Evolutionary conservation across 1,140 invertebrate genomes (phyloP), one percentile per base, ranked within the genome.

Genomic region (Zaprionus davidi): DNA sequence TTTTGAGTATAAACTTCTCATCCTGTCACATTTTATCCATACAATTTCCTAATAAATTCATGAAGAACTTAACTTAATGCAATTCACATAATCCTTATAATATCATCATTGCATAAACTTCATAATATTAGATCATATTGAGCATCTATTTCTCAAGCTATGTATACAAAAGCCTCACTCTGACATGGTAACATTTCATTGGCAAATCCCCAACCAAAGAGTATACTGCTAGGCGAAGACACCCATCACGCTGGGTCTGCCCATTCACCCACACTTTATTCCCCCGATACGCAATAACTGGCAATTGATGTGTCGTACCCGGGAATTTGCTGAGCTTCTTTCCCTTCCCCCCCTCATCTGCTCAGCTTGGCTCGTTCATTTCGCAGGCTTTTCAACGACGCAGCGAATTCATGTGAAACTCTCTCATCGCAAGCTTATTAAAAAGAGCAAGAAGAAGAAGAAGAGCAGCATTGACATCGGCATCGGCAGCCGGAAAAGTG

Each of bases 341-440:
- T 49, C 17, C 17, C 17, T 3, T 6, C 6, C 3, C 0, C 15
- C 3, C 3, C 2, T 46, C 41, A 17, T 44, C 41, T n/a, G 13
- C 15, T 44, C n/a, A 9, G 41, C 41, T 46, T 46, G 41, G 20
- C 20, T 51, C 20, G 46, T 24, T 24, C 20, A 51, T 9, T 76
- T 75, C 49, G 55, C 56, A 64, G 62, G 38, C 49, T 60, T 56
- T 74, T 76, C 51, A 68, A 60, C 69, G 64, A 68, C 64, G 64
- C 67, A 46, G 53, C 73, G 58, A 71, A 57, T 67, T 71, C 78
- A 63, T 65, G 44, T 34, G 34, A 69, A 70, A 83, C 55, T 76
- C 28, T 34, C 31, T 34, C 64, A 64, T 55, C 58, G 58, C 53
- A 68, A 65, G 76, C 84, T 84, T 87, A 88, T 88, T 85, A 81